These are phyloP conservation scores for Acheta domesticus DNA, from an alignment of 2,888 invertebrate genomes.

Conservation along the genomic window DNA sequence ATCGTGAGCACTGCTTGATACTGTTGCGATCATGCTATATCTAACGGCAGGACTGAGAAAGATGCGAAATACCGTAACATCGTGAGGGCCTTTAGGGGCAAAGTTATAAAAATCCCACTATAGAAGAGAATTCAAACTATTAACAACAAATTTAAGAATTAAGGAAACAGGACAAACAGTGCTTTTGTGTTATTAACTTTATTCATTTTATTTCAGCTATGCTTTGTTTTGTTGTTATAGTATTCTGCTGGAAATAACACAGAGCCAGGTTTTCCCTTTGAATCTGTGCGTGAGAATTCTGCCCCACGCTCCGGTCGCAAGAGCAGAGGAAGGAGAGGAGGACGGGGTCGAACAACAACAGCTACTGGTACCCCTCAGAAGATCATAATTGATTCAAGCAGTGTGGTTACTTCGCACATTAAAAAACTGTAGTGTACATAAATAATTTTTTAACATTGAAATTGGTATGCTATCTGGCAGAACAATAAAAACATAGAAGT, in stretches of 20 bases:
- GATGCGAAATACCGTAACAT: too few relatives aligned
- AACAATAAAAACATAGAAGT: not conserved
- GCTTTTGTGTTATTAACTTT: not conserved
- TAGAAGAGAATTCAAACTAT: too few relatives aligned
- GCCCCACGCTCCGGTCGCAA: constrained; percentile 45
- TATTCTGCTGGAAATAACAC: constrained; percentile 32
- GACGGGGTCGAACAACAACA: constrained; percentile 46
- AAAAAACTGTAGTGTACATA: not conserved
- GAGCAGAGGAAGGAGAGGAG: constrained; percentile 46
- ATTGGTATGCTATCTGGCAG: not conserved
- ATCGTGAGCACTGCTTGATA: too few relatives aligned
- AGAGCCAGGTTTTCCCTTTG: constrained; percentile 54
- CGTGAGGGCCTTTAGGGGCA: too few relatives aligned
- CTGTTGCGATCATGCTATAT: too few relatives aligned
- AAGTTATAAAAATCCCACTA: too few relatives aligned
- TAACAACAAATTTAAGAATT: too few relatives aligned
- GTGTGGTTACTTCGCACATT: not conserved
- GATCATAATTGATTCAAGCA: not conserved
- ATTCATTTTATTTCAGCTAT: constrained; percentile 11
- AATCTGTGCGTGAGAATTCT: constrained; percentile 55
- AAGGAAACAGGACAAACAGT: too few relatives aligned
- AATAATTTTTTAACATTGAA: not conserved
- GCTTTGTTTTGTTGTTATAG: constrained; percentile 25
- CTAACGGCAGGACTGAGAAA: too few relatives aligned
- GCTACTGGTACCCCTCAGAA: not conserved